These are phyloP conservation scores for Phytoseiulus persimilis DNA, from an alignment of 2,888 invertebrate genomes.

Conservation along the genomic window DNA sequence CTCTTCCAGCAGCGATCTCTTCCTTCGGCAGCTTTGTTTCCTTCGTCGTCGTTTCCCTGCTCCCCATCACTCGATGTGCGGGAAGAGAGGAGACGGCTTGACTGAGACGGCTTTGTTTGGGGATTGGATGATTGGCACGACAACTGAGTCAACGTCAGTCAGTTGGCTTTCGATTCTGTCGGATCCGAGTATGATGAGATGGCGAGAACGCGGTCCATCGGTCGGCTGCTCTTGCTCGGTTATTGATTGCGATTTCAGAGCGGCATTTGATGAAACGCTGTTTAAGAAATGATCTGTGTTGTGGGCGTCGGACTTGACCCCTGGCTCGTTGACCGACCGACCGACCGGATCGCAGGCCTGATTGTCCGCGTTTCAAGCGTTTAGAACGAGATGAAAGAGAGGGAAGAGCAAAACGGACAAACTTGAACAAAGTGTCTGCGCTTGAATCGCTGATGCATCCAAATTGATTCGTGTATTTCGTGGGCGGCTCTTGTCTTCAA, in stretches of 20 bases:
- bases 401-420: neutral
- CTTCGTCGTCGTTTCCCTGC: neutral
- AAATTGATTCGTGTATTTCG: neutral
- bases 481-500: constrained; percentile 5
- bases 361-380: neutral
- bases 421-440: neutral
- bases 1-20: neutral
- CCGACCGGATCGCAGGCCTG: neutral
- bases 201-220: neutral
- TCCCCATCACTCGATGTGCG: neutral
- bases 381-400: neutral
- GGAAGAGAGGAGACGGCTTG: neutral
- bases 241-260: neutral
- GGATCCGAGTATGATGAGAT: neutral
- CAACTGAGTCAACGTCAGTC: constrained; percentile 5
- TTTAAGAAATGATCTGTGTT: neutral
- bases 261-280: neutral
- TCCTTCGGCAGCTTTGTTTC: neutral
- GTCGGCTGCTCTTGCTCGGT: neutral
- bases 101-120: neutral
- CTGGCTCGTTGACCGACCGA: neutral
- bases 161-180: neutral
- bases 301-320: neutral
- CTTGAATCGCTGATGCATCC: neutral
- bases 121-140: neutral